Conservation (phyloP, 2,113 vertebrate genomes). For the Puma concolor region DNA sequence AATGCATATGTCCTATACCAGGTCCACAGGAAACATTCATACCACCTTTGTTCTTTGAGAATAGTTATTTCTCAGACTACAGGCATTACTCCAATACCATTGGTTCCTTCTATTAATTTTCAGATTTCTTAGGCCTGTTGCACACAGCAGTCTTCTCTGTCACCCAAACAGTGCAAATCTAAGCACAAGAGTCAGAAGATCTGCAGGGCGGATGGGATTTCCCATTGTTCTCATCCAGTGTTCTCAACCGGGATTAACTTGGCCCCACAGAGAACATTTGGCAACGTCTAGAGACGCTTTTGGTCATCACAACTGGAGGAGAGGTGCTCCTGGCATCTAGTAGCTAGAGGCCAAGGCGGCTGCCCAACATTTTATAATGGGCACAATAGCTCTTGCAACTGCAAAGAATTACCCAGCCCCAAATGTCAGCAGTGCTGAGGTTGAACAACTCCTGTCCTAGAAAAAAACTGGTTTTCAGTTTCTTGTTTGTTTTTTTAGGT, state of each 20-base stretch:
- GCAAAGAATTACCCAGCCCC: neutral
- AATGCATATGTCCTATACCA: accelerated
- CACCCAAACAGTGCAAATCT: neutral
- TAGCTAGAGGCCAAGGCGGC: neutral
- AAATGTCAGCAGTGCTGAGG: neutral
- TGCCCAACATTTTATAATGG: neutral
- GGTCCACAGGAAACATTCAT: neutral
- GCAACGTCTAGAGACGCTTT: neutral
- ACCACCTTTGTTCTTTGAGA: neutral
- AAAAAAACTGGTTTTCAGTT: neutral
- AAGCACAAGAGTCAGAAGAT: neutral
- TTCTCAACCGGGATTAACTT: neutral
- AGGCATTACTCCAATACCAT: neutral
- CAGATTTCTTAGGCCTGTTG: neutral
- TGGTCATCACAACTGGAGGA: neutral
- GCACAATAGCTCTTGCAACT: neutral
- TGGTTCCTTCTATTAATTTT: neutral
- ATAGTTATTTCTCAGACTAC: neutral
- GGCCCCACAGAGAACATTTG: neutral
- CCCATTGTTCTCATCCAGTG: neutral
- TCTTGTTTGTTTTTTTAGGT: neutral
- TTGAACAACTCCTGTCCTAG: neutral
- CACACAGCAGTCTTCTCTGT: neutral
- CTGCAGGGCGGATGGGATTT: neutral
- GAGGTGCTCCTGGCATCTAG: neutral